A percentile compares a stretch with the other conserved stretches of the same genome.
Conservation (phyloP, 2,797 vertebrate genomes). For the Oryzias sinensis region DNA sequence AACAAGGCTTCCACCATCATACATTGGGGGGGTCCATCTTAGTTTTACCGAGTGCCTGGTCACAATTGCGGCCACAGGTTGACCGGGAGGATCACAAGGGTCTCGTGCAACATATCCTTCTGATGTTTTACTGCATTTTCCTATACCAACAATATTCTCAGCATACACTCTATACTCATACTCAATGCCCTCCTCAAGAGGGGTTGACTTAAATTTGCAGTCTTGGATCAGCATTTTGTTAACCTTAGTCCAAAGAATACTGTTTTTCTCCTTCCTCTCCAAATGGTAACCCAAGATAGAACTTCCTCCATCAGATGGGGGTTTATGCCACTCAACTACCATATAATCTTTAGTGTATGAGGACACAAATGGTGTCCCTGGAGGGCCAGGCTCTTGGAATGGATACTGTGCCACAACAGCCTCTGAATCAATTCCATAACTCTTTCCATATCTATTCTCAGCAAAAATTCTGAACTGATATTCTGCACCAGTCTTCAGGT, state of each 20-base stretch:
- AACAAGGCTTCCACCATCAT: constrained; percentile 93
- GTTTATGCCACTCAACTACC: constrained; percentile 95
- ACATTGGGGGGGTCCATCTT: constrained; percentile 90
- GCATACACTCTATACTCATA: constrained; percentile 96
- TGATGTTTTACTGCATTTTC: constrained; percentile 94
- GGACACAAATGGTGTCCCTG: constrained; percentile 93
- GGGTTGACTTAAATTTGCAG: constrained; percentile 89
- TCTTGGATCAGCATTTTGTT: constrained; percentile 96
- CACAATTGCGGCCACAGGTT: constrained; percentile 89
- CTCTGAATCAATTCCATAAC: constrained; percentile 90
- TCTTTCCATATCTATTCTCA: constrained; percentile 97
- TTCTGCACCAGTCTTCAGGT: constrained; percentile 94
- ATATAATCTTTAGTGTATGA: constrained; percentile 91
- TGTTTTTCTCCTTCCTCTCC: constrained; percentile 98
- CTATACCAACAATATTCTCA: constrained; percentile 97
- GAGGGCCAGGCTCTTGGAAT: constrained; percentile 95
- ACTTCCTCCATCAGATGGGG: constrained; percentile 94
- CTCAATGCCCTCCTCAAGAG: constrained; percentile 97
- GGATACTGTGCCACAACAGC: constrained; percentile 93
- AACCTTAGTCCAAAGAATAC: constrained; percentile 97
- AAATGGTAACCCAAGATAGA: constrained; percentile 93
- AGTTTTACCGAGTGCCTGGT: constrained; percentile 92
- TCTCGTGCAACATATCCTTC: constrained; percentile 94
- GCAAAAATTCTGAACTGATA: constrained; percentile 98
- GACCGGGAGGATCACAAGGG: constrained; percentile 94